These are phyloP conservation scores for Sympetrum striolatum DNA, from an alignment of 2,888 invertebrate genomes.

Conservation along the genomic window DNA sequence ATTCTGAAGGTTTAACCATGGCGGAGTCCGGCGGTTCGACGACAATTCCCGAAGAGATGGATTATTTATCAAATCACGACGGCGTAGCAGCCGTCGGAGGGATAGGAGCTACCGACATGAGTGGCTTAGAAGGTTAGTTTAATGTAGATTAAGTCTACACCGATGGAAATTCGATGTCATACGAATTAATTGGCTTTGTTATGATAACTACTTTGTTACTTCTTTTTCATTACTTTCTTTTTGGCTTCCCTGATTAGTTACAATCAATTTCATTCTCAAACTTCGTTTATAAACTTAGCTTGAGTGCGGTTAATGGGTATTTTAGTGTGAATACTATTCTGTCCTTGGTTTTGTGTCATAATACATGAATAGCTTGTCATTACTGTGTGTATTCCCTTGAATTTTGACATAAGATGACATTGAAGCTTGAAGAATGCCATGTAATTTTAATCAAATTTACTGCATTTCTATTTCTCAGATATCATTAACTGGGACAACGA, in stretches of 20 bases:
- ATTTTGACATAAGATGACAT: background rate
- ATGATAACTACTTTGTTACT: no score
- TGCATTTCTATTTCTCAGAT: background rate
- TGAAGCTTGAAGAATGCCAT: no score
- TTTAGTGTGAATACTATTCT: no score
- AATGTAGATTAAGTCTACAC: background rate
- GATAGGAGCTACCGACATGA: conserved; percentile 18
- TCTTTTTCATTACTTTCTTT: no score
- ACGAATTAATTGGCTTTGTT: no score
- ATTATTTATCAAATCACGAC: conserved; percentile 17
- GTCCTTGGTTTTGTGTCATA: no score
- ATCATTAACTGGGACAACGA: conserved; percentile 34
- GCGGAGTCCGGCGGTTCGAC: conserved; percentile 5
- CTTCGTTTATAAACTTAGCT: no score
- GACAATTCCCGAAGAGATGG: background rate
- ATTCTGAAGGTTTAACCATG: conserved; percentile 10
- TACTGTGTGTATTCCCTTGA: background rate
- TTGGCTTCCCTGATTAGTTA: no score
- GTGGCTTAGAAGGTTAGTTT: conserved; percentile 10
- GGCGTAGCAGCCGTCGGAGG: background rate
- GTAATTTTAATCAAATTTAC: background rate
- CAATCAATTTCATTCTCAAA: no score
- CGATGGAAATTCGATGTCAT: no score
- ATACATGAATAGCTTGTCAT: no score
- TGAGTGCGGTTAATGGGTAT: no score